Evolutionary conservation across 2,797 vertebrate species (phyloP).

Genomic region (Bufotes viridis): DNA sequence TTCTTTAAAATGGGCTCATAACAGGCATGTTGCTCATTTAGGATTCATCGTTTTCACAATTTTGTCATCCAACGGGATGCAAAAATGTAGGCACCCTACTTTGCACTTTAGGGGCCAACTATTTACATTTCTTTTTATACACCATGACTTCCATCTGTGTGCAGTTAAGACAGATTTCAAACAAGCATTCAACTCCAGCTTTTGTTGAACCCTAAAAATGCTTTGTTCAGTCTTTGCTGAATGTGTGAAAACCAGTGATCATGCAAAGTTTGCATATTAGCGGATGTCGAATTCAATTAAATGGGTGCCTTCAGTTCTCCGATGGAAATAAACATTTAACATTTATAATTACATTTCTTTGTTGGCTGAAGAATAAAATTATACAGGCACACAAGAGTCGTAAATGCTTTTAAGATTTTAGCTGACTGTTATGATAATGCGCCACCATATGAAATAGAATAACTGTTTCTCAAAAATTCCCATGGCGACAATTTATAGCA

Average conservation of each 20-base stretch:
- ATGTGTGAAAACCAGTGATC: background rate
- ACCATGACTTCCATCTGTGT: background rate
- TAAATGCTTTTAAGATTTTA: conserved; percentile 47
- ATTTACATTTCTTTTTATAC: background rate
- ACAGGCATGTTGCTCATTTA: background rate
- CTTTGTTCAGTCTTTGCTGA: background rate
- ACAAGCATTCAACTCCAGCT: background rate
- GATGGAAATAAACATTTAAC: conserved; percentile 38
- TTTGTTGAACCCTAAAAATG: conserved; percentile 2
- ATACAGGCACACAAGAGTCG: conserved; percentile 28
- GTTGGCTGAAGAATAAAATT: conserved; percentile 39
- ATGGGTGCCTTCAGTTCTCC: conserved; percentile 18
- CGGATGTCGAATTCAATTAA: conserved; percentile 27
- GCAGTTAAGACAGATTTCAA: background rate
- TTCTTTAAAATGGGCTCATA: background rate
- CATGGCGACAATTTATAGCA: conserved; percentile 42
- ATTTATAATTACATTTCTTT: conserved; percentile 51
- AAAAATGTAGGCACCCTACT: background rate
- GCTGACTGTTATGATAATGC: conserved; percentile 48
- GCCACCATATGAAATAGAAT: conserved; percentile 28
- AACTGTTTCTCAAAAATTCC: conserved; percentile 38
- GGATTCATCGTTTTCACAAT: background rate
- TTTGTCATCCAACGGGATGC: background rate
- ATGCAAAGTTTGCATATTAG: conserved; percentile 18
- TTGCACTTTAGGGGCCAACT: background rate